Base-by-base conservation (phyloP, 2,888 invertebrate genomes). In the Drosophila suboccidentalis region DNA sequence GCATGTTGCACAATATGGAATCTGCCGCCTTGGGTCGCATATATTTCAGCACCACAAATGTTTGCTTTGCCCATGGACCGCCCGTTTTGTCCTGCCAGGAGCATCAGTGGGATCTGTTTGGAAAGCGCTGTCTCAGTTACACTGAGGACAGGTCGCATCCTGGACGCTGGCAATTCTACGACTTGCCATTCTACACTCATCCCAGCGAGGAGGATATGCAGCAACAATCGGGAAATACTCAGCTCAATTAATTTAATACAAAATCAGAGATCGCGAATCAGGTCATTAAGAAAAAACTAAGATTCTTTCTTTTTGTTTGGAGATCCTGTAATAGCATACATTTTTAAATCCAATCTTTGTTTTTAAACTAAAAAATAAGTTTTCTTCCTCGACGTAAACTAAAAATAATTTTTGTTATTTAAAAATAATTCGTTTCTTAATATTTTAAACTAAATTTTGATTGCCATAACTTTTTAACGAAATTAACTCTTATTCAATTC, bases 101-200 rank as follows among this genome's bases (percentile, higher is more conserved):
- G 61, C 75, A 71, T 17, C 87, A 90, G 26, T 54, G 41, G 54
- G 78, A 80, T 11, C 46, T 76, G 2, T 78, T 88, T 22, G 64
- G 64, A 17, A 80, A 76, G 19, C 87, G 91, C 4, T 91, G 91
- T 55, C 53, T 85, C 1, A 73, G 62, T 44, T 92, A 92, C 63
- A 65, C 22, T 9, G 74, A 81, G 44, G 82, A 91, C 64, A 65
- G 57, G 5, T 63, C 62, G 0, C 59, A 78, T 43, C 46, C 82
- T 4, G 50, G 71, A 29, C 53, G 57, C 5, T 91, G 84, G 82
- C 91, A 91, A 54, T 89, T 87, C 66, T 91, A 91, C 58, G 90
- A 91, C 55, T 41, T 90, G 50, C 87, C 91, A 0, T 90, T 90
- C 62, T 92, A 82, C 64, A 86, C 87, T n/a, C 88, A 89, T 59